Conservation (phyloP, 2,888 invertebrate species). For the Tineola bisselliella region DNA sequence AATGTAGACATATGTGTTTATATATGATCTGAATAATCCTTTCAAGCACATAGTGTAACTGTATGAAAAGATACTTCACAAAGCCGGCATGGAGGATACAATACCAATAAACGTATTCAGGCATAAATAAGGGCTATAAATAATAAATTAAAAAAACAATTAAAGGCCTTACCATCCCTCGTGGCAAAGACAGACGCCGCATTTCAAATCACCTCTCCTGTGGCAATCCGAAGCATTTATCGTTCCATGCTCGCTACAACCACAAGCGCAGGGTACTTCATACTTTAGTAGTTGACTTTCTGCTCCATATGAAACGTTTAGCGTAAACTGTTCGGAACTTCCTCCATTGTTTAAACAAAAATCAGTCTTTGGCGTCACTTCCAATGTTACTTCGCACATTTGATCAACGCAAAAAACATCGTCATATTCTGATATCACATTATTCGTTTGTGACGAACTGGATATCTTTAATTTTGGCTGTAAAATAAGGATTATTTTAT, state of each 20-base stretch:
- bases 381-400: constrained; percentile 19
- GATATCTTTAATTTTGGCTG: background rate
- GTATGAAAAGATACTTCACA: too few species aligned
- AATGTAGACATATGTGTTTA: too few species aligned
- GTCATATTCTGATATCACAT: background rate
- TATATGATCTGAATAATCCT: too few species aligned
- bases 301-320: constrained; percentile 23
- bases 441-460: constrained; percentile 13
- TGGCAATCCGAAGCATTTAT: constrained; percentile 46
- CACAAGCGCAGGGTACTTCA: constrained; percentile 45
- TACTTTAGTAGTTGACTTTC: constrained; percentile 31
- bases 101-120: too few species aligned
- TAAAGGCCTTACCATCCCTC: constrained; percentile 38
- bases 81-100: too few species aligned
- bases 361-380: constrained; percentile 20
- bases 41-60: too few species aligned
- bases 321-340: constrained; percentile 26
- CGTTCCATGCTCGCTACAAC: constrained; percentile 33
- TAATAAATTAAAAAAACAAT: too few species aligned
- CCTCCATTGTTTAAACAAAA: constrained; percentile 34
- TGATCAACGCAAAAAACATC: background rate
- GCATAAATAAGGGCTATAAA: too few species aligned
- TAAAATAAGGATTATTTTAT: background rate
- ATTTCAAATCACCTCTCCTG: constrained; percentile 60
- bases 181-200: constrained; percentile 71